Conservation (phyloP, 2,797 vertebrate species). For the Pipistrellus kuhlii region DNA sequence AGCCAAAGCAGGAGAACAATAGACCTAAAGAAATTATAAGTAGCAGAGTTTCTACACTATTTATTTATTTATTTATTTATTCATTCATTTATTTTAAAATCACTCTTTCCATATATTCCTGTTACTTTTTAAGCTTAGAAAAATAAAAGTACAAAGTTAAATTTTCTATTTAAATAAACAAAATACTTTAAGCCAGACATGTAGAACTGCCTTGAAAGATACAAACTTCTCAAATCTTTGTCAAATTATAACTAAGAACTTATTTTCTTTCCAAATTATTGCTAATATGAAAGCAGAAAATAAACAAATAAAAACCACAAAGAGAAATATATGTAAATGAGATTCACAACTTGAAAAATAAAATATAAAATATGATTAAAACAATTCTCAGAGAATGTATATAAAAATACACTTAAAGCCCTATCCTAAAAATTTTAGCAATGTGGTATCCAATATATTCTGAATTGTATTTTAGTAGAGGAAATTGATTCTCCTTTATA, state of each 20-base stretch:
- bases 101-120: conserved; percentile 19
- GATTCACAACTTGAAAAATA: conserved; percentile 45
- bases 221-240: background rate
- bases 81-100: background rate
- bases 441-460: background rate
- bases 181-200: background rate
- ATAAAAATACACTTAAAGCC: conserved; percentile 25
- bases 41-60: background rate
- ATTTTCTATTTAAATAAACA: conserved; percentile 36
- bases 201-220: conserved; percentile 13
- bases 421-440: conserved; percentile 54
- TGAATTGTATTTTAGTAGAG: conserved; percentile 38
- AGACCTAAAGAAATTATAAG: background rate
- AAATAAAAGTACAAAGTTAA: conserved; percentile 31
- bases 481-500: conserved; percentile 38
- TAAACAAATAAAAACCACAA: conserved; percentile 46
- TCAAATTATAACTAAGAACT: conserved; percentile 29
- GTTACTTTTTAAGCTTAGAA: conserved; percentile 7
- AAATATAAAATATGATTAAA: conserved; percentile 42
- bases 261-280: conserved; percentile 43
- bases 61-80: background rate
- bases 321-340: conserved; percentile 9
- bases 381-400: conserved; percentile 48
- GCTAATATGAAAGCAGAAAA: conserved; percentile 52
- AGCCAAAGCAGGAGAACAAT: background rate